Conservation (phyloP, 2,888 invertebrate species). For the Trachelus tabidus region DNA sequence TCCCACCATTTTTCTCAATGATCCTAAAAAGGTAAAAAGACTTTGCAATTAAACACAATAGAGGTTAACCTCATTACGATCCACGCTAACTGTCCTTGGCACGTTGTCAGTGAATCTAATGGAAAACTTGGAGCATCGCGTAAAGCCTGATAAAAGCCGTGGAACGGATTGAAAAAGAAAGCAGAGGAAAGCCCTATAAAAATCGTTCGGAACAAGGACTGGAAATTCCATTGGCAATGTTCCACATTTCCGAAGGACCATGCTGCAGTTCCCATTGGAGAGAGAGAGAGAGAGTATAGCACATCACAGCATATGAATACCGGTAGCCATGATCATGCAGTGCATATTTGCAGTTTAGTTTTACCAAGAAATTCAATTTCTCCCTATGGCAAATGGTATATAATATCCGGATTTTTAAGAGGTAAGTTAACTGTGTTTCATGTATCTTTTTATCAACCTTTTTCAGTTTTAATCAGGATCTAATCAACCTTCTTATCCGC, state of each 20-base stretch:
- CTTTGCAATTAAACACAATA: neutral
- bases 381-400: neutral
- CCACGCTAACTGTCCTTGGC: neutral
- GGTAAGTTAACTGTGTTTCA: neutral
- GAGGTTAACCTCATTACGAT: neutral
- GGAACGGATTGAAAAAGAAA: neutral
- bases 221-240: neutral
- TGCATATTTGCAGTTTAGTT: neutral
- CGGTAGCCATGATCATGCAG: neutral
- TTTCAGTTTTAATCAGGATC: no score
- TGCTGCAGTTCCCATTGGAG: neutral
- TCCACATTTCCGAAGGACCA: neutral
- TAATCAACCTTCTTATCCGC: neutral
- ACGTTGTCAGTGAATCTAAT: neutral
- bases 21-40: slow-evolving; percentile 69
- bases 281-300: neutral
- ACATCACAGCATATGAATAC: neutral
- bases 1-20: slow-evolving; percentile 83
- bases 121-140: neutral
- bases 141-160: neutral
- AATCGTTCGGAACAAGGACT: neutral
- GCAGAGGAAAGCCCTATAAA: neutral
- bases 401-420: neutral
- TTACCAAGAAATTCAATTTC: neutral
- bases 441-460: neutral